These are phyloP conservation scores for Lithophane ornitopus DNA, from an alignment of 2,888 invertebrate genomes.

Conservation along the genomic window DNA sequence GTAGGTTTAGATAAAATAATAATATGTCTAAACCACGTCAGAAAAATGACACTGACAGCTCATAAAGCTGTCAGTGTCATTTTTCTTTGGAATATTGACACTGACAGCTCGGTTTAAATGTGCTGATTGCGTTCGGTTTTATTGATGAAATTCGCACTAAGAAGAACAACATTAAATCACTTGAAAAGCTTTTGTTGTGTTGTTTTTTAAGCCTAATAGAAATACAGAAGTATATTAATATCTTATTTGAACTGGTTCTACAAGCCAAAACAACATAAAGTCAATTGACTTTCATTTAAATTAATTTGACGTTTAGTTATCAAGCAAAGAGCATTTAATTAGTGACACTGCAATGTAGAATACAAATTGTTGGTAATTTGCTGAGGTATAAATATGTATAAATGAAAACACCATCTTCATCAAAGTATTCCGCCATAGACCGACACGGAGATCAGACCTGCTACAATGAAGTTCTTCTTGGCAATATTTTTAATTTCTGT, in stretches of 20 bases:
- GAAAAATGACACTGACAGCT: too few relatives aligned
- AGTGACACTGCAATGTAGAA: background rate
- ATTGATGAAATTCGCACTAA: too few relatives aligned
- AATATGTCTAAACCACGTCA: too few relatives aligned
- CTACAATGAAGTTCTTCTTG: background rate
- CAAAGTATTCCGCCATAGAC: background rate
- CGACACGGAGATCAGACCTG: background rate
- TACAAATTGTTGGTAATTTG: background rate
- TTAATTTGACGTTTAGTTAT: slow-evolving; percentile 4
- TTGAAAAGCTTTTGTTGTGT: too few relatives aligned
- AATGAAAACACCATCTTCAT: background rate
- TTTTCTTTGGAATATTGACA: too few relatives aligned
- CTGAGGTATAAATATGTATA: background rate
- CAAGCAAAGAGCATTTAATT: background rate
- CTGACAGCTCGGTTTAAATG: too few relatives aligned
- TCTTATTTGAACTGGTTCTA: background rate
- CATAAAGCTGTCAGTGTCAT: too few relatives aligned
- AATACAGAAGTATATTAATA: background rate
- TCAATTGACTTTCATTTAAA: too few relatives aligned
- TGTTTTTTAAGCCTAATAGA: background rate
- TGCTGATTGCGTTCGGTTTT: too few relatives aligned
- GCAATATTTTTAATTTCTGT: background rate
- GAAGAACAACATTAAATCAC: too few relatives aligned
- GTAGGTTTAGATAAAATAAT: too few relatives aligned
- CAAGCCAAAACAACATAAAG: background rate